A percentile compares a stretch with the other conserved stretches of the same genome.
Evolutionary conservation across 53 echinoderm and acorn worm species (phyloP).

Genomic region (Echinometra lucunter): DNA sequence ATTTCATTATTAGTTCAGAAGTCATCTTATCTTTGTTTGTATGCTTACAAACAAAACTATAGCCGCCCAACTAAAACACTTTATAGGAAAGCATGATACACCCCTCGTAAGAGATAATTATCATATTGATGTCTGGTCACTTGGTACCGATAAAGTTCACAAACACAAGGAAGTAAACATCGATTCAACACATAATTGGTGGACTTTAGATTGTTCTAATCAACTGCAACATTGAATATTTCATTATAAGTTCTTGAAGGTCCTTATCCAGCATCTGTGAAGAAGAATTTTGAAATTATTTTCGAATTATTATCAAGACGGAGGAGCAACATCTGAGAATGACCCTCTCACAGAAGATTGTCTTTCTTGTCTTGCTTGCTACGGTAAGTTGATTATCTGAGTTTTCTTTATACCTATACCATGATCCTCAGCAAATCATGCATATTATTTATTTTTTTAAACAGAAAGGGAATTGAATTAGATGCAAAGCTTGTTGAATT

Average conservation of each 20-base stretch:
- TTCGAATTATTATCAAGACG: constrained; percentile 2
- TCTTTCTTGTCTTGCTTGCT: not conserved
- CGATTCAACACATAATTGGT: not conserved
- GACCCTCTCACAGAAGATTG: not conserved
- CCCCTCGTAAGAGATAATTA: not conserved
- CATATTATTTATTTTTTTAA: too few relatives aligned
- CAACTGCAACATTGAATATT: not conserved
- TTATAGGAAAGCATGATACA: not conserved
- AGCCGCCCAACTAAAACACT: not conserved
- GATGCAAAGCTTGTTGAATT: too few relatives aligned
- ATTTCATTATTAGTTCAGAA: not conserved
- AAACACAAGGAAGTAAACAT: not conserved
- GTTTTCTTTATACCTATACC: not conserved
- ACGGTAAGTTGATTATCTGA: not conserved
- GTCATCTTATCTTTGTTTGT: not conserved
- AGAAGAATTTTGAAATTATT: not conserved
- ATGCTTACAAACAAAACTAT: not conserved
- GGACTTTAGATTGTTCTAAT: not conserved
- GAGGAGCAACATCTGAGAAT: not conserved
- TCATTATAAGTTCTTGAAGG: not conserved
- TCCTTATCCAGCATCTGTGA: not conserved
- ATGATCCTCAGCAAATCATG: too few relatives aligned
- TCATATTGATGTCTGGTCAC: too few relatives aligned
- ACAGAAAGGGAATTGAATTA: too few relatives aligned
- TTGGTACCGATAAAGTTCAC: not conserved